phyloP scores from a whole-genome alignment of 1,140 invertebrate species.

The Druon quercuslanigerum region DNA sequence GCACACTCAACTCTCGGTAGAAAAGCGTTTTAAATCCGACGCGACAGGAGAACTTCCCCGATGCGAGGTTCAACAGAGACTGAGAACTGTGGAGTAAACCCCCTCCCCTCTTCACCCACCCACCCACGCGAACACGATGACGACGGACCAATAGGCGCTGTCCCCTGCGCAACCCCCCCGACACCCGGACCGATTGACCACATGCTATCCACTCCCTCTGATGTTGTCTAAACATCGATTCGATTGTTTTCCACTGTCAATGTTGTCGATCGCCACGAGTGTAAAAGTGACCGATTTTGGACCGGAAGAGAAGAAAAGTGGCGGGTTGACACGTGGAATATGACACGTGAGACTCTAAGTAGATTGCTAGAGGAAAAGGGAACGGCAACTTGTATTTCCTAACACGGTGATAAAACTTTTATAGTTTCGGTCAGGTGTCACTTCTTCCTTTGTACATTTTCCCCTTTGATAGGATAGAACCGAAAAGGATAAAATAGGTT shows the following conservation, averaged over 20 bases:
- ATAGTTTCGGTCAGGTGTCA: too few species aligned
- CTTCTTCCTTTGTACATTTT: too few species aligned
- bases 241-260: conserved; percentile 16
- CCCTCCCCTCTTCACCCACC: conserved; percentile 45
- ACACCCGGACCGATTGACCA: conserved; percentile 65
- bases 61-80: conserved; percentile 72
- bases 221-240: conserved; percentile 29
- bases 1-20: conserved; percentile 48
- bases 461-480: too few species aligned
- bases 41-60: conserved; percentile 60
- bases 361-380: not conserved
- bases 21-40: conserved; percentile 38
- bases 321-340: not conserved
- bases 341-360: not conserved
- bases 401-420: too few species aligned
- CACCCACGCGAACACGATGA: conserved; percentile 55
- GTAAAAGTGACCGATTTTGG: not conserved
- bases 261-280: not conserved
- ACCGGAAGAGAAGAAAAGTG: not conserved
- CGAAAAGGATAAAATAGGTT: too few species aligned
- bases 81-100: conserved; percentile 62
- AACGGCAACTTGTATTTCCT: too few species aligned
- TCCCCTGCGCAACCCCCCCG: conserved; percentile 60
- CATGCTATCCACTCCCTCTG: conserved; percentile 46
- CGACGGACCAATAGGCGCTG: conserved; percentile 64